These are phyloP conservation scores for Nymphicus hollandicus DNA, from an alignment of 2,113 vertebrate species.

Conservation along the genomic window DNA sequence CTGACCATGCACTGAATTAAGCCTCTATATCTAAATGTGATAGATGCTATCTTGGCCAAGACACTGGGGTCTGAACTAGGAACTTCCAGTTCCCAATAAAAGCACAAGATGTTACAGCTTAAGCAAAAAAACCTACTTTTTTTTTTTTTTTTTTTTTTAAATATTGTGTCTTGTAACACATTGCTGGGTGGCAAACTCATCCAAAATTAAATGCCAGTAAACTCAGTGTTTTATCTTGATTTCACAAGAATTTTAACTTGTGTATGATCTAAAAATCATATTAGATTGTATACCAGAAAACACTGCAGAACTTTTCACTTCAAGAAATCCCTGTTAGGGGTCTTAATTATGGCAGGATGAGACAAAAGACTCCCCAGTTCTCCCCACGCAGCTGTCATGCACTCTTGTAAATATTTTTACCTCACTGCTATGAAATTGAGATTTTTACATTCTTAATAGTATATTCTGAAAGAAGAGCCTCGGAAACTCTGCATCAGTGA, in stretches of 20 bases:
- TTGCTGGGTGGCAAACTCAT: not conserved
- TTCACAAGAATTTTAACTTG: not conserved
- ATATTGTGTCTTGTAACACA: not conserved
- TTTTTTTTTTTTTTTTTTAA: rapidly evolving
- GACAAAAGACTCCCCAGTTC: not conserved
- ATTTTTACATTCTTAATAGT: not conserved
- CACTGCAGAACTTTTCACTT: not conserved
- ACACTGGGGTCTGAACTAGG: not conserved
- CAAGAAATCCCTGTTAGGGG: not conserved
- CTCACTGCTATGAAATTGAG: not conserved
- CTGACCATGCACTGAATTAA: constrained; percentile 21
- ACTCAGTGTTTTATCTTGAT: not conserved
- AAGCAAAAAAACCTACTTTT: not conserved
- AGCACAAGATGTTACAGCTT: not conserved
- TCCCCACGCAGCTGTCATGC: not conserved
- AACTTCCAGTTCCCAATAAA: constrained; percentile 5
- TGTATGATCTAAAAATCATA: not conserved
- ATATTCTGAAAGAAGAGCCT: not conserved
- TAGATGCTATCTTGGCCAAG: constrained; percentile 14
- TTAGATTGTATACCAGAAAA: not conserved
- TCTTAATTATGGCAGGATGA: not conserved
- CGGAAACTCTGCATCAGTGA: not conserved
- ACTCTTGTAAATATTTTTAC: rapidly evolving
- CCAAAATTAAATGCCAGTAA: not conserved
- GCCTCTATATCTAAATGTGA: constrained; percentile 26